Evolutionary conservation across 2,797 vertebrate genomes (phyloP).

Genomic region (Prunella strophiata): DNA sequence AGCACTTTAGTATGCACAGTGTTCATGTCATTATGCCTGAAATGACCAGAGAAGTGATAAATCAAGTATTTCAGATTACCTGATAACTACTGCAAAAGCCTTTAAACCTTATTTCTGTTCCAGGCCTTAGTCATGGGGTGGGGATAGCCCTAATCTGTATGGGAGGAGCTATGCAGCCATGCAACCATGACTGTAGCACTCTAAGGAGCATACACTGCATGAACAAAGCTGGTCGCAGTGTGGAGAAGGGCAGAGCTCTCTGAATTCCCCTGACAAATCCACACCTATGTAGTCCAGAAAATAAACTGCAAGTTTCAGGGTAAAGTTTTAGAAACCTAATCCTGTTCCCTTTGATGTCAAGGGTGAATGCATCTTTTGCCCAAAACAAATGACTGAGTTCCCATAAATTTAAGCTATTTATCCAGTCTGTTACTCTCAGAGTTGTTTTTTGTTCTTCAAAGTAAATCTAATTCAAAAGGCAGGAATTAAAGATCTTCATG

Average conservation of each 20-base stretch:
- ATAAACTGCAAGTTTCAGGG: not conserved
- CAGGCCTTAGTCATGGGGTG: constrained; percentile 27
- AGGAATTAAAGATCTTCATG: not conserved
- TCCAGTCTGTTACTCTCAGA: not conserved
- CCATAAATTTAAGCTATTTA: not conserved
- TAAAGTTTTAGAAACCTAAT: not conserved
- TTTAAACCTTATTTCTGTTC: not conserved
- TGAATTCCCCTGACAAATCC: not conserved
- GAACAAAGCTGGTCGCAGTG: not conserved
- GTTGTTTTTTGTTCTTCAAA: not conserved
- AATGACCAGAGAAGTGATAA: not conserved
- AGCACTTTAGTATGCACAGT: not conserved
- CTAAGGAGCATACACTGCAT: not conserved
- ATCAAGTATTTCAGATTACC: not conserved
- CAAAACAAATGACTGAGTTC: not conserved
- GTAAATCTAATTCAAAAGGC: not conserved
- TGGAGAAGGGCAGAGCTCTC: not conserved
- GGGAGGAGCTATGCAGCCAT: not conserved
- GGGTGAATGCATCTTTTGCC: not conserved
- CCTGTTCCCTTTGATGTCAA: not conserved
- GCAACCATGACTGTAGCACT: not conserved
- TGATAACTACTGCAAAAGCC: not conserved
- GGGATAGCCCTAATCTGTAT: not conserved
- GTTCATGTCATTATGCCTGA: not conserved
- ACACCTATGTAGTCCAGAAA: not conserved